Conservation (phyloP, 2,113 vertebrate species). For the Anolis carolinensis region DNA sequence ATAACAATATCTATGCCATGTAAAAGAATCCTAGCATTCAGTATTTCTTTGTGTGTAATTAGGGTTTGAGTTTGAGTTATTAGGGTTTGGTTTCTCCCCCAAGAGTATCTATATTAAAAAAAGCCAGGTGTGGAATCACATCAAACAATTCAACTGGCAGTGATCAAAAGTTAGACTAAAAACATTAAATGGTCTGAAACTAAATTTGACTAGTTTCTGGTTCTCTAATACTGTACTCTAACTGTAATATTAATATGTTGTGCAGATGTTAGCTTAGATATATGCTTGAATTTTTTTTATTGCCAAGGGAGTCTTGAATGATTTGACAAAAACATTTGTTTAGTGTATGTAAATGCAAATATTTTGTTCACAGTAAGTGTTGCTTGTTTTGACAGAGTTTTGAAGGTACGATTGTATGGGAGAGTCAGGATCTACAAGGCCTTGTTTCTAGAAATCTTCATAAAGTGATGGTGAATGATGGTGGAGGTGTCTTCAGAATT, state of each 20-base stretch:
- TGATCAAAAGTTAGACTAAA: constrained; percentile 23
- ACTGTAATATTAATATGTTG: not conserved
- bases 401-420: constrained; percentile 96
- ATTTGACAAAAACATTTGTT: not conserved
- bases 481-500: constrained; percentile 91
- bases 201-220: not conserved
- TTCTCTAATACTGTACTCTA: not conserved
- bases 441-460: constrained; percentile 85
- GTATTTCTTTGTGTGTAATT: not conserved
- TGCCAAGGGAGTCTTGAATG: constrained; percentile 3
- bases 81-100: not conserved
- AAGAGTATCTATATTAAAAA: constrained; percentile 28
- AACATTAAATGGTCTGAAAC: not conserved
- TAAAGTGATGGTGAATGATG: constrained; percentile 83
- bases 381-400: constrained; percentile 84
- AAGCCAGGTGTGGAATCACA: not conserved
- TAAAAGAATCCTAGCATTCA: not conserved
- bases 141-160: not conserved
- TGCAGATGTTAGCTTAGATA: not conserved
- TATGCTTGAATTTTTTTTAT: constrained; percentile 9
- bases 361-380: not conserved
- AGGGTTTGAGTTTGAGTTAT: not conserved
- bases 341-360: not conserved
- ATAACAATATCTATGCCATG: too few species aligned
- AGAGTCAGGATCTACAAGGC: constrained; percentile 85